Conservation (phyloP, 1,140 invertebrate genomes). For the Cherax quadricarinatus region DNA sequence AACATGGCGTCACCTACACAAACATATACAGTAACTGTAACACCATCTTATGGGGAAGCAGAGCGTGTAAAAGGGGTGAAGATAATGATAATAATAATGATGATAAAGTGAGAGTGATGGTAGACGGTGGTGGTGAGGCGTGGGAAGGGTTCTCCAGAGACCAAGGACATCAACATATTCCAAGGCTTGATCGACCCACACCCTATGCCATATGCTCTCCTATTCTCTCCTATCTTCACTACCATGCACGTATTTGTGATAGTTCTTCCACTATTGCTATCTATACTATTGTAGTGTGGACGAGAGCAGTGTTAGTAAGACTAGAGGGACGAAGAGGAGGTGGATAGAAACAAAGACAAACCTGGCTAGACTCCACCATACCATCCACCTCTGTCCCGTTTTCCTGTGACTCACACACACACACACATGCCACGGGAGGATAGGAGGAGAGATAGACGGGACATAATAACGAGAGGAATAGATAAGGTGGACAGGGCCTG, state of each 20-base stretch:
- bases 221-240: neutral
- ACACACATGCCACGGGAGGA: too few species aligned
- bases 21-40: neutral
- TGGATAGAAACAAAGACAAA: neutral
- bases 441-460: too few species aligned
- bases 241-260: neutral
- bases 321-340: neutral
- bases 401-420: slow-evolving; percentile 22
- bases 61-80: neutral
- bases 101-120: neutral
- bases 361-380: neutral
- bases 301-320: neutral
- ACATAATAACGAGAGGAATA: too few species aligned
- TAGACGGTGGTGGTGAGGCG: slow-evolving; percentile 12
- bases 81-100: neutral
- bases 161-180: slow-evolving; percentile 38
- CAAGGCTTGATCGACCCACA: neutral
- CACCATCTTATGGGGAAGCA: too few species aligned
- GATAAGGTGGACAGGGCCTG: too few species aligned
- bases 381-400: slow-evolving; percentile 37
- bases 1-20: too few species aligned
- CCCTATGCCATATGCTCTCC: slow-evolving; percentile 36
- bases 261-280: too few species aligned
- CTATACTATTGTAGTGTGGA: neutral
- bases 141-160: slow-evolving; percentile 7